Conservation (phyloP, 2,888 invertebrate species). For the Ectemnius continuus region DNA sequence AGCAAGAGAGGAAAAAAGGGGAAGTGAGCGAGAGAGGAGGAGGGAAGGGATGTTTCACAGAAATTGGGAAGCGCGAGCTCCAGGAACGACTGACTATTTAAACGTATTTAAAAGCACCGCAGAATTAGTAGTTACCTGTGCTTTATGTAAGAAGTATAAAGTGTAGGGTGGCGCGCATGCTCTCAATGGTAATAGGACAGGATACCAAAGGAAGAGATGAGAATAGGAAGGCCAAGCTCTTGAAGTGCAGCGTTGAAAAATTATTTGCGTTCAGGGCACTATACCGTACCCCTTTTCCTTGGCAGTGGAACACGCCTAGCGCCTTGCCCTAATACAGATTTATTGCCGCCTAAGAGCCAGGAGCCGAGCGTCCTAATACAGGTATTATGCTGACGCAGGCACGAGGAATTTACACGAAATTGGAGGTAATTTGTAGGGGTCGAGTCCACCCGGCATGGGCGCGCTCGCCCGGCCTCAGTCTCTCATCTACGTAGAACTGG, state of each 20-base stretch:
- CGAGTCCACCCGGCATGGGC: slow-evolving; percentile 44
- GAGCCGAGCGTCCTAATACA: slow-evolving; percentile 68
- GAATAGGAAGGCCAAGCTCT: slow-evolving; percentile 11
- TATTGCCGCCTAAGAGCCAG: slow-evolving; percentile 70
- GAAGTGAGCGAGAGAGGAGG: too few relatives aligned
- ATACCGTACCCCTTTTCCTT: slow-evolving; percentile 56
- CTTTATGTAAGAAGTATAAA: too few relatives aligned
- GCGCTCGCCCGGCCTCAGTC: not conserved
- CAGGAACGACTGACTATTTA: too few relatives aligned
- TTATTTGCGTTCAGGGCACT: slow-evolving; percentile 36
- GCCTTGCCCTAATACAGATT: slow-evolving; percentile 72
- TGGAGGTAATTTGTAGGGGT: slow-evolving; percentile 74
- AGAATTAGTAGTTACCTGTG: too few relatives aligned
- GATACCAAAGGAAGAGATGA: slow-evolving; percentile 13
- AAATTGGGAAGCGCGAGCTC: too few relatives aligned
- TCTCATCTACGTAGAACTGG: not conserved
- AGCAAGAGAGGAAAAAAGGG: too few relatives aligned
- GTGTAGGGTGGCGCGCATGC: too few relatives aligned
- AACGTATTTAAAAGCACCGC: too few relatives aligned
- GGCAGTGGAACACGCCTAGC: slow-evolving; percentile 38
- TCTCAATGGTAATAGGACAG: not conserved
- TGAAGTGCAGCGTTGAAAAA: slow-evolving; percentile 51
- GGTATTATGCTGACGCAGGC: slow-evolving; percentile 70
- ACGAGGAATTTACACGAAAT: slow-evolving; percentile 73
- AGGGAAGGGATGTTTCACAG: too few relatives aligned